A percentile compares a stretch with the other conserved stretches of the same genome.
Conservation (phyloP, 2,797 vertebrate genomes). For the Naso thynnoides region DNA sequence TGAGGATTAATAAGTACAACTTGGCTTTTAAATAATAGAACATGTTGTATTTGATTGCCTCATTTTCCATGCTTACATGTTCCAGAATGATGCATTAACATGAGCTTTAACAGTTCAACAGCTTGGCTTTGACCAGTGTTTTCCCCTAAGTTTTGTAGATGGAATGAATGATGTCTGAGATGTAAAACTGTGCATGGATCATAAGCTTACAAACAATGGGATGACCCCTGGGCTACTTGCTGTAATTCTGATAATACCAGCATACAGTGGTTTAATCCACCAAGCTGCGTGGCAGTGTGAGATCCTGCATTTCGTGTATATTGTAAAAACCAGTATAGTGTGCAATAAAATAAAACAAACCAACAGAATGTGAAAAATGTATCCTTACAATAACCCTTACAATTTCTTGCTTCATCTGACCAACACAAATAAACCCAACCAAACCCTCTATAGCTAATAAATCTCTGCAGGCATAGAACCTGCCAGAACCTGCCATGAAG, state of each 20-base stretch:
- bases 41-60: slow-evolving; percentile 32
- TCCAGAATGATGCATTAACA: slow-evolving; percentile 22
- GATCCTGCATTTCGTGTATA: slow-evolving; percentile 10
- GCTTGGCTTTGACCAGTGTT: slow-evolving; percentile 3
- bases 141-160: slow-evolving; percentile 39
- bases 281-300: slow-evolving; percentile 1
- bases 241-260: slow-evolving; percentile 46
- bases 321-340: slow-evolving; percentile 20
- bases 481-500: neutral
- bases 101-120: slow-evolving; percentile 15
- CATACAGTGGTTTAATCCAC: slow-evolving; percentile 29
- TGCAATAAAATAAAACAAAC: slow-evolving; percentile 10
- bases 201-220: slow-evolving; percentile 41
- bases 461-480: too few relatives aligned
- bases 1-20: slow-evolving; percentile 38
- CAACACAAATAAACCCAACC: slow-evolving; percentile 1
- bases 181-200: slow-evolving; percentile 33
- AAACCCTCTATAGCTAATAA: neutral
- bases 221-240: slow-evolving; percentile 36
- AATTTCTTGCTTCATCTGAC: too few relatives aligned
- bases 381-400: neutral
- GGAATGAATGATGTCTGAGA: slow-evolving; percentile 31
- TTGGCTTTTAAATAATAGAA: slow-evolving; percentile 27
- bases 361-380: neutral
- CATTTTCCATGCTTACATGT: slow-evolving; percentile 28